Evolutionary conservation across 2,113 vertebrate genomes (phyloP), one percentile per base, ranked within the genome.

Genomic region (Cochlearius cochlearius): DNA sequence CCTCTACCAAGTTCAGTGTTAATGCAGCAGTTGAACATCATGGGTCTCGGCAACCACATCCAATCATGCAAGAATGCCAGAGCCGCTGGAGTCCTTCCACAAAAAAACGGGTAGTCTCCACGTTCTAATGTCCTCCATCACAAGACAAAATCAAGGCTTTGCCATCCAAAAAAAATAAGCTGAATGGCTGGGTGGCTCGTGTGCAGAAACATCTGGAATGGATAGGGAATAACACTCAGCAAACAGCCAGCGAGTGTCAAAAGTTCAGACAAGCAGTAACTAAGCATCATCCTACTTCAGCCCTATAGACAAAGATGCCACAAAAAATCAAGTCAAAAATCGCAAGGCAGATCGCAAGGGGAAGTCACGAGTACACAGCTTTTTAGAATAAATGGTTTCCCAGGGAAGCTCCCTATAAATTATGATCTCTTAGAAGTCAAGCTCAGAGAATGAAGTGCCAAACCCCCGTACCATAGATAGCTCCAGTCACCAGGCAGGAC

Each of bases 191-290:
- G 34, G 76, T 2, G 2, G 47, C 32, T 94, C 5, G 1, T 64
- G 38, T 81, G 88, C 82, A 90, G 63, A 92, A 93, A 93, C 88
- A 96, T 96, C 88, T 96, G 90, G 77, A 41, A 64, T 74, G 79
- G 39, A 63, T 36, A 83, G 82, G 73, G 95, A 94, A 88, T 71
- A 95, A 64, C 82, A 80, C 26, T 84, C 29, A 88, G 87, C 86
- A 93, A 90, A 58, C 38, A 86, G 89, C 47, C 86, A 94, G 67
- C 0, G 0, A 86, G 20, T 58, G 66, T 72, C 93, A 95, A 59
- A 95, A 96, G 87, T 96, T 95, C 94, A 95, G 74, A 85, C 66
- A 25, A 72, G 76, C 49, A 62, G 68, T 59, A 92, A 90, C 75
- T 83, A 71, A 79, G 60, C 45, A n/a, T 86, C 62, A 49, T 86